Evolutionary conservation across 2,888 invertebrate species (phyloP).

Genomic region (Nesidiocoris tenuis): DNA sequence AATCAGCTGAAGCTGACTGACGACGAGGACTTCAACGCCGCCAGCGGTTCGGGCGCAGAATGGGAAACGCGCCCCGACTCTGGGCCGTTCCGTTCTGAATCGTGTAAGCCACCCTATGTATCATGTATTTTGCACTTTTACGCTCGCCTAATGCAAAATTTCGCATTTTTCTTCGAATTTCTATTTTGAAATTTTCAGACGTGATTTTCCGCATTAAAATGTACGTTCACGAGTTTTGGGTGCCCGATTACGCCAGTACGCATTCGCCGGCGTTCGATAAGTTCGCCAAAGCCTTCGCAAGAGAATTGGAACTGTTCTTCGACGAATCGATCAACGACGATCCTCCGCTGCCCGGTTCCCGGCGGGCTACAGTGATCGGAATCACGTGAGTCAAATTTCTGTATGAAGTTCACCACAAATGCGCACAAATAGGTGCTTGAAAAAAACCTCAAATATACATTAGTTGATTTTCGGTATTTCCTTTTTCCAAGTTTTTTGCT

Average conservation of each 20-base stretch:
- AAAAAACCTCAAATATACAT: too few species aligned
- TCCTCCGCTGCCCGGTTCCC: constrained; percentile 2
- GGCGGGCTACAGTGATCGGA: constrained; percentile 30
- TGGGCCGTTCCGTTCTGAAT: background rate
- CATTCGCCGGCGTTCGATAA: constrained; percentile 4
- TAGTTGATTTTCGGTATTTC: too few species aligned
- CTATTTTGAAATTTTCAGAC: too few species aligned
- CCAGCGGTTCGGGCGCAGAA: constrained; percentile 6
- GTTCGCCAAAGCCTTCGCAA: constrained; percentile 25
- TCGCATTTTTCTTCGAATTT: too few species aligned
- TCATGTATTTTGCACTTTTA: too few species aligned
- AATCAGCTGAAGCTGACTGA: background rate
- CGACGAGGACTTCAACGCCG: background rate
- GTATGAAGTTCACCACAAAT: too few species aligned
- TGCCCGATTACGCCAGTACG: background rate
- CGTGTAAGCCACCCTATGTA: too few species aligned
- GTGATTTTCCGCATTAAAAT: constrained; percentile 22
- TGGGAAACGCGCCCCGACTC: constrained; percentile 2
- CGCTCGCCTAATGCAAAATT: too few species aligned
- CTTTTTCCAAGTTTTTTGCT: too few species aligned
- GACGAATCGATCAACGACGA: constrained; percentile 7
- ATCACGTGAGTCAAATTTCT: constrained; percentile 19
- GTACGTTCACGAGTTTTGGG: constrained; percentile 34
- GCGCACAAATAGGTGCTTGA: too few species aligned
- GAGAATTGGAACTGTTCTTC: constrained; percentile 18